Base-by-base conservation (phyloP, 1,140 invertebrate genomes). In the Trachelipus rathkii region DNA sequence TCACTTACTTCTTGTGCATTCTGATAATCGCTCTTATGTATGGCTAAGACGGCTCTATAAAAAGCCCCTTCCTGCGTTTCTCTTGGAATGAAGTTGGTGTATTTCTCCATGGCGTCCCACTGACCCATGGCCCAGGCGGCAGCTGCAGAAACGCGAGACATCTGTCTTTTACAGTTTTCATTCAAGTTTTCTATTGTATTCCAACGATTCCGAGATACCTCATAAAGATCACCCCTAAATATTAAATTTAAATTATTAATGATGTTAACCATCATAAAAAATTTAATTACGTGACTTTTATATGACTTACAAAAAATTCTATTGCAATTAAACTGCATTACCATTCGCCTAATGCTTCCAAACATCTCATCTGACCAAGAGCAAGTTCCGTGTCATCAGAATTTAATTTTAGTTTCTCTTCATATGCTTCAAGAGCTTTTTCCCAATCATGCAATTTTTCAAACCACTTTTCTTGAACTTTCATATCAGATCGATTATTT, bases 361-460 rank as follows among this genome's bases (percentile, higher is more conserved):
- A 87, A 85, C 96, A 99, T 33, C 97, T 89, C 93, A 99, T 96
- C 84, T 96, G 91, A 0, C 97, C 97, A 2, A 99, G 85, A 23
- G 91, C 90, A 0, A 96, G 89, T 71, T 96, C 95, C 13, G 92
- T 86, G 83, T 81, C 75, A 11, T 97, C 92, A 10, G 76, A 76
- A 10, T 72, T 77, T 60, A 72, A 74, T 74, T 81, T 77, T 73
- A 85, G 84, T 11, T 88, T 87, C 9, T 88, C 79, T 68, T 90
- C 87, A 83, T 99, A 99, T 0, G 96, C 88, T 75, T 91, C 88
- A 15, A 99, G 86, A 0, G 98, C 98, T 84, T 95, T 94, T 81
- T 99, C 95, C 97, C 97, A 99, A 83, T 98, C 96, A 83, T 99
- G 96, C 1, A 99, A 86, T 84, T 99, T 99, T 84, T 99, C 98